Evolutionary conservation across 2,888 invertebrate genomes (phyloP).

Genomic region (Hydroisotoma schaefferi): DNA sequence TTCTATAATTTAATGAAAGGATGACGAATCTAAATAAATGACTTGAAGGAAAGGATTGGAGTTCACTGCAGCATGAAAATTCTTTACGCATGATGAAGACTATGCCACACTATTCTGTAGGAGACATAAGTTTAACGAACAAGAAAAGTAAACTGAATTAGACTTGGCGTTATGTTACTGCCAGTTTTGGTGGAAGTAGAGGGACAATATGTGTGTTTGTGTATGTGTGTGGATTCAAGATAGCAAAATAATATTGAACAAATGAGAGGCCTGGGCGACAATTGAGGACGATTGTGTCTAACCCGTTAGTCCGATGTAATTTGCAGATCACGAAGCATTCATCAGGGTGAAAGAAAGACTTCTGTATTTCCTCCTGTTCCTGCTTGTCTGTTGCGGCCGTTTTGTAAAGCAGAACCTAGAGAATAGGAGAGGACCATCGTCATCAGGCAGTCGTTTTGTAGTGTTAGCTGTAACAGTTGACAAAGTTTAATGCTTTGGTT

Average conservation of each 20-base stretch:
- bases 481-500: too few species aligned
- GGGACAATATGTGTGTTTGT: too few species aligned
- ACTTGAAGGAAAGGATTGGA: conserved; percentile 16
- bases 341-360: background rate
- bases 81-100: conserved; percentile 38
- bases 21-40: conserved; percentile 4
- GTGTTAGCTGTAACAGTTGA: too few species aligned
- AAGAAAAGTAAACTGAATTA: too few species aligned
- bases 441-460: too few species aligned
- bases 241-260: conserved; percentile 22
- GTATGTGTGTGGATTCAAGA: too few species aligned
- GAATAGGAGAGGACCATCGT: too few species aligned
- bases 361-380: too few species aligned
- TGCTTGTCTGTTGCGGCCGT: too few species aligned
- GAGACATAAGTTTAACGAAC: background rate
- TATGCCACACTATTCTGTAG: background rate
- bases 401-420: too few species aligned
- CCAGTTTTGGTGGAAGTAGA: too few species aligned
- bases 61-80: conserved; percentile 48
- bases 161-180: too few species aligned
- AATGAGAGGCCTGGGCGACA: conserved; percentile 33
- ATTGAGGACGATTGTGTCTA: conserved; percentile 14
- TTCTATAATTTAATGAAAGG: background rate
- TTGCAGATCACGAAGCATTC: conserved; percentile 41
- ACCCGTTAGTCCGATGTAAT: conserved; percentile 36